Evolutionary conservation across 2,888 invertebrate species (phyloP), one percentile per base, ranked within the genome.

Genomic region (Cyaniris semiargus): DNA sequence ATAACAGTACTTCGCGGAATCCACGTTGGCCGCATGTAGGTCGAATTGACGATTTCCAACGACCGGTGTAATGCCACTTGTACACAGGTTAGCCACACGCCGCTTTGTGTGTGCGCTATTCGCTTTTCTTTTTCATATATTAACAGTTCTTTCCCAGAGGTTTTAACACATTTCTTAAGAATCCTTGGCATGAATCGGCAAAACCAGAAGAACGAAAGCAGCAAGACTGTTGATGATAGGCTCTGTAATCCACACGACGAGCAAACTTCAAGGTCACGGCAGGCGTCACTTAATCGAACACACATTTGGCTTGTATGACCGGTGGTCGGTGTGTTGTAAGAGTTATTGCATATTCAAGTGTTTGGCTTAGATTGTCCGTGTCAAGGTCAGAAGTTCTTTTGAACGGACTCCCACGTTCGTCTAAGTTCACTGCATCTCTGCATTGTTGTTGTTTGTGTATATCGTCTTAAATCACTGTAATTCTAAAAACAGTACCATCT

Each of bases 1-100:
- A 83, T 92, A 92, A 92, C 92, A 89, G 92, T 92, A 89, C 84
- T 85, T 86, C 82, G 86, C 84, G 84, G 82, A 77, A 83, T 80
- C 82, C 66, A 82, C 79, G 78, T 83, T 70, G 78, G 72, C 80
- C 66, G 84, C 85, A 89, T 88, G 87, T 90, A 84, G 90, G 91
- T 88, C 89, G 87, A 84, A 84, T 70, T 77, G 58, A 76, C 76
- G 78, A 79, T 72, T 76, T 76, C 48, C 76, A 74, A 48, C 34
- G 70, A 44, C 72, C 72, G 38, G 58, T 72, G 72, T 78, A 77
- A 27, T 77, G 38, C 70, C 53, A 77, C 34, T 38, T 58, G 66
- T 31, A 66, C 66, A 66, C 66, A 31, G 27, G 66, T 27, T 66
- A 66, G 66, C 66, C 66, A 66, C 27, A 23, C 4, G 60, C 18